phyloP scores from a whole-genome alignment of 2,797 vertebrate genomes.

The Enteromius mattozi region DNA sequence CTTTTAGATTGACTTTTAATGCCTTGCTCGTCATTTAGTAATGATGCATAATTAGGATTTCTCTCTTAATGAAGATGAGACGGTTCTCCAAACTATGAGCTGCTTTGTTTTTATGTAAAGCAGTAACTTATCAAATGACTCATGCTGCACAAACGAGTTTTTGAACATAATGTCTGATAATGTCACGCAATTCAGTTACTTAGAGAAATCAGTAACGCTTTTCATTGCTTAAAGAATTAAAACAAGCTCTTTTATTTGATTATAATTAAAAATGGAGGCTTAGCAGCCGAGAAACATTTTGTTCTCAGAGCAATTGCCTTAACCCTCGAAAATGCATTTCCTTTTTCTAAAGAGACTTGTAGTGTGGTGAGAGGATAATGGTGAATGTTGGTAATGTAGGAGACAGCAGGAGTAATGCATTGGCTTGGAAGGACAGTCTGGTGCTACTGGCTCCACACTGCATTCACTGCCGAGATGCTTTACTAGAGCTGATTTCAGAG shows the following conservation, averaged over 20 bases:
- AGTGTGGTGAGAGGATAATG: conserved; percentile 23
- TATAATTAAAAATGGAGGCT: conserved; percentile 23
- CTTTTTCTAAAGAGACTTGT: conserved; percentile 21
- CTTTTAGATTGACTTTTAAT: conserved; percentile 19
- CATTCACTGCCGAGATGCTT: conserved; percentile 6
- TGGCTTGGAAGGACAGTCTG: conserved; percentile 9
- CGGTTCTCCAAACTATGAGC: neutral
- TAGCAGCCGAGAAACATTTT: neutral
- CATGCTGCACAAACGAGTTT: conserved; percentile 13
- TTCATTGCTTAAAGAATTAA: neutral
- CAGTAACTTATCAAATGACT: conserved; percentile 18
- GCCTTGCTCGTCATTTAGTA: neutral
- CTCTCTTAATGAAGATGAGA: conserved; percentile 16
- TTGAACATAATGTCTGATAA: conserved; percentile 22
- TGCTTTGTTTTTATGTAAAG: conserved; percentile 1
- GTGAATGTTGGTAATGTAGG: conserved; percentile 13
- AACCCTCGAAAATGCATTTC: neutral
- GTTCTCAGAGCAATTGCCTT: conserved; percentile 3
- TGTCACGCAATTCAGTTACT: neutral
- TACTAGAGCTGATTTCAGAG: neutral
- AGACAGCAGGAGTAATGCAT: conserved; percentile 10
- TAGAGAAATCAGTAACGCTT: neutral
- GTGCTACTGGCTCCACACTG: neutral
- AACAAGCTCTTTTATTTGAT: conserved; percentile 29
- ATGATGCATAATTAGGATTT: conserved; percentile 18